Conservation (phyloP, 2,797 vertebrate species). For the Arnoldichthys spilopterus region DNA sequence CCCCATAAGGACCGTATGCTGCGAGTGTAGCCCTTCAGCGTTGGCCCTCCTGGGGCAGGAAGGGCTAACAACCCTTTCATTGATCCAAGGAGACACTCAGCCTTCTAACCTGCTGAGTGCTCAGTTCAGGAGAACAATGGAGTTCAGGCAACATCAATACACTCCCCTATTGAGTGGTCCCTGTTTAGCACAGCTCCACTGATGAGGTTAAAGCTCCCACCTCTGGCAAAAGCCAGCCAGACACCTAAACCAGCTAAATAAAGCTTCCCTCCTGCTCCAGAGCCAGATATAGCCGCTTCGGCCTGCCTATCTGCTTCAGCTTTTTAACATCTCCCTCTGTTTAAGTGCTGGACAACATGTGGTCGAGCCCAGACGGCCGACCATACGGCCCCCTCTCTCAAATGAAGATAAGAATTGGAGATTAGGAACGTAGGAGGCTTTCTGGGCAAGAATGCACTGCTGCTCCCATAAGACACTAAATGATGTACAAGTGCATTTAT, state of each 20-base stretch:
- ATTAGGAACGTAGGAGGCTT: constrained; percentile 67
- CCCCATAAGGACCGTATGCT: constrained; percentile 30
- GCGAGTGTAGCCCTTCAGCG: constrained; percentile 37
- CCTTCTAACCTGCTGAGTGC: constrained; percentile 85
- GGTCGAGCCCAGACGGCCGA: constrained; percentile 30
- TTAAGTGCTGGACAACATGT: constrained; percentile 34
- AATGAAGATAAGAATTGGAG: constrained; percentile 52
- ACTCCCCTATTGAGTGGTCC: constrained; percentile 80
- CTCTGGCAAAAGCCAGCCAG: constrained; percentile 68
- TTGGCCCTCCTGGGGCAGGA: constrained; percentile 68
- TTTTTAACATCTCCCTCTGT: constrained; percentile 43
- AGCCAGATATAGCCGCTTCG: constrained; percentile 10
- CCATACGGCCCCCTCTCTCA: constrained; percentile 53
- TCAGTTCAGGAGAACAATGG: constrained; percentile 83
- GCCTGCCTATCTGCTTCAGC: background rate
- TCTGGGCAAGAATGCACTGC: constrained; percentile 72
- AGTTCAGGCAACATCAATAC: constrained; percentile 81
- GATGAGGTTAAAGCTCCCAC: constrained; percentile 80
- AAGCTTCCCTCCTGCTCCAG: constrained; percentile 24
- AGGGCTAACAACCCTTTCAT: constrained; percentile 77
- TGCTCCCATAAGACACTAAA: constrained; percentile 83
- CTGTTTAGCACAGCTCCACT: constrained; percentile 80
- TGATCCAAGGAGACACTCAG: constrained; percentile 80
- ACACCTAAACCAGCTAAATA: constrained; percentile 26
- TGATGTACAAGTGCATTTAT: constrained; percentile 88